Base-by-base conservation (phyloP, 2,113 vertebrate genomes). In the Catharus bicknelli region DNA sequence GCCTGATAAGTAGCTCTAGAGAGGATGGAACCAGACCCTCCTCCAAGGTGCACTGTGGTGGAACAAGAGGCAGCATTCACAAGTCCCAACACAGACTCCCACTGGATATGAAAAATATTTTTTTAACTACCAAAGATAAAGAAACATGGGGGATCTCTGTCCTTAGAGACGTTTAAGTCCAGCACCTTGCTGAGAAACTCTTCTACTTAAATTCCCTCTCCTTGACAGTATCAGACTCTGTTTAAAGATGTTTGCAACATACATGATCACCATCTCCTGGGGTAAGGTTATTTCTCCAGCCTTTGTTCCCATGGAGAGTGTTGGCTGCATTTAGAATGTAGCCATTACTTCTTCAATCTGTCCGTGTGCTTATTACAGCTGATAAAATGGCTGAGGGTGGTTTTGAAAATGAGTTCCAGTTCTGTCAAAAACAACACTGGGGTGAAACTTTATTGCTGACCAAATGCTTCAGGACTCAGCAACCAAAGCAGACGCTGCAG, bases 201-300 rank as follows among this genome's bases (percentile, higher is more conserved):
- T 36, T 58, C 9, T 61, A 5, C 9, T 72, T 47, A 19, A 57
- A 38, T 73, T 67, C 27, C 83, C 25, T 66, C 62, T 62, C 26
- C 27, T 23, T 53, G 34, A 36, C 12, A 0, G 0, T 10, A 38
- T 34, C 25, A 69, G 32, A 36, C 38, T 34, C 51, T 84, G 76
- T 69, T 36, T 58, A 66, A 83, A 88, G 11, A 63, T 0, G 0
- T 36, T 58, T 79, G 58, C 32, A 76, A 63, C 42, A 80, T 4
- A 5, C 34, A 64, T 6, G 57, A 74, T n/a, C 90, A 85, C 85
- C 93, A 87, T 34, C 83, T 94, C 68, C 92, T 86, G 92, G 63
- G 32, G 51, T 83, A 95, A 32, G 19, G 23, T 20, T 63, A 47
- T 30, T 88, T 51, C 58, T 84, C 72, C 63, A 88, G 7, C 38